These are phyloP conservation scores for Imbricaverruca yamaguchii DNA, from an alignment of 2,888 invertebrate species.

Conservation along the genomic window DNA sequence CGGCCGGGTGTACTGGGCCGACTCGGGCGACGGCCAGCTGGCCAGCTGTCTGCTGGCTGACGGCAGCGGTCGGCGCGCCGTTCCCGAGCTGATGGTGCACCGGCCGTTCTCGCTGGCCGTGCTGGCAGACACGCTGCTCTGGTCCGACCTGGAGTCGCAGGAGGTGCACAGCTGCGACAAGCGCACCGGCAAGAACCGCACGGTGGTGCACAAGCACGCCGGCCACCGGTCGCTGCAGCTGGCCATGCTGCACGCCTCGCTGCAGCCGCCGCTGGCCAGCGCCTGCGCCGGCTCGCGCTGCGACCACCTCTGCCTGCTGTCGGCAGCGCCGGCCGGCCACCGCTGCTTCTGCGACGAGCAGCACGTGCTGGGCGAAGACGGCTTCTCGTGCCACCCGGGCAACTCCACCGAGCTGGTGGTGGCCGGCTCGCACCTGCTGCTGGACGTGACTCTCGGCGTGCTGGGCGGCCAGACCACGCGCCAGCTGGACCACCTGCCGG, in stretches of 20 bases:
- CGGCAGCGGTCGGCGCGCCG: slow-evolving; percentile 19
- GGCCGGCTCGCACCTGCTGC: not conserved
- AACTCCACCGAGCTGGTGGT: not conserved
- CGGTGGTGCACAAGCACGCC: slow-evolving; percentile 21
- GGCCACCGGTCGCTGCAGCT: slow-evolving; percentile 23
- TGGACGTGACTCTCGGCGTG: not conserved
- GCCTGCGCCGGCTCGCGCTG: slow-evolving; percentile 29
- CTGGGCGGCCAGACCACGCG: not conserved
- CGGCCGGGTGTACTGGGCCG: slow-evolving; percentile 1
- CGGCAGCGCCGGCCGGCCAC: not conserved
- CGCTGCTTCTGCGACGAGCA: slow-evolving; percentile 8
- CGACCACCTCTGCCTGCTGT: slow-evolving; percentile 32
- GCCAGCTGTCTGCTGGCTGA: not conserved
- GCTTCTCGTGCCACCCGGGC: not conserved
- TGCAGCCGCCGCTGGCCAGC: slow-evolving; percentile 29
- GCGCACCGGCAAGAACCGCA: slow-evolving; percentile 25
- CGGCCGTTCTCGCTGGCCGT: slow-evolving; percentile 29
- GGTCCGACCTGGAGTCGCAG: slow-evolving; percentile 26
- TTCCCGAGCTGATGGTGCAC: not conserved
- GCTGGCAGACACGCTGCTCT: slow-evolving; percentile 27
- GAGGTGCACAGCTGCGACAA: slow-evolving; percentile 30
- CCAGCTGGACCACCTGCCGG: not conserved
- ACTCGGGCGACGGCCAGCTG: not conserved
- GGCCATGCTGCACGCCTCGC: slow-evolving; percentile 27
- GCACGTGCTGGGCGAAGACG: not conserved